A percentile compares a stretch with the other conserved stretches of the same genome.
Evolutionary conservation across 2,888 invertebrate species (phyloP).

Genomic region (Hydrotaea cyrtoneurina): DNA sequence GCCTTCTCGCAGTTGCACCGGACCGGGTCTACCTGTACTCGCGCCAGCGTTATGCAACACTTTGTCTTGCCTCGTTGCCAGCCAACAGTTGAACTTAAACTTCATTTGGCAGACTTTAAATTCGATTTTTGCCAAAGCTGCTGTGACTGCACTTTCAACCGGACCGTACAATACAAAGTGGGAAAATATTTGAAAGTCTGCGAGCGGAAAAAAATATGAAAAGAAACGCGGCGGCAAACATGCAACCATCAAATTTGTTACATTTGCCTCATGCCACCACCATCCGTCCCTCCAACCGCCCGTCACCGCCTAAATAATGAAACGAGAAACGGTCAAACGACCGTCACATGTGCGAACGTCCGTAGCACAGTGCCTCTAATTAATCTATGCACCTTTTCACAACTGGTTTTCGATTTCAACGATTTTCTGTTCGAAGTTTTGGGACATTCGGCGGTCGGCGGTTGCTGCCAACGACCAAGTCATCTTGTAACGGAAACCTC

Average conservation of each 20-base stretch:
- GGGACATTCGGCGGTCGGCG: neutral
- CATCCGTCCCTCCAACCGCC: neutral
- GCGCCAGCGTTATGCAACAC: conserved; percentile 61
- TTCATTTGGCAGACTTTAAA: conserved; percentile 52
- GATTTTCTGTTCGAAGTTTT: conserved; percentile 46
- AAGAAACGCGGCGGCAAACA: conserved; percentile 16
- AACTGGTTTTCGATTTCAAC: conserved; percentile 25
- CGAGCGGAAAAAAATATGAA: conserved; percentile 18
- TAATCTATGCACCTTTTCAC: conserved; percentile 38
- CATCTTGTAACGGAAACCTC: conserved; percentile 70
- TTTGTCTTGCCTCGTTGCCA: neutral
- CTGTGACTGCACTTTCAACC: conserved; percentile 42
- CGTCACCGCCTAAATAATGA: no score
- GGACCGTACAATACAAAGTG: neutral
- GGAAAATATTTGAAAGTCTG: conserved; percentile 43
- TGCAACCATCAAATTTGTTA: conserved; percentile 39
- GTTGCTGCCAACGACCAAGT: conserved; percentile 15
- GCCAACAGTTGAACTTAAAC: conserved; percentile 68
- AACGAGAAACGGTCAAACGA: neutral
- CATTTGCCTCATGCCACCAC: conserved; percentile 9
- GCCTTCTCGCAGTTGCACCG: neutral
- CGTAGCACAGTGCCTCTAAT: conserved; percentile 57
- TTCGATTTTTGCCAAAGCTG: conserved; percentile 8
- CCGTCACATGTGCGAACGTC: neutral
- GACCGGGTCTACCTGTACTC: neutral